Evolutionary conservation across 2,888 invertebrate species (phyloP).

Genomic region (Cylloceria caligata): DNA sequence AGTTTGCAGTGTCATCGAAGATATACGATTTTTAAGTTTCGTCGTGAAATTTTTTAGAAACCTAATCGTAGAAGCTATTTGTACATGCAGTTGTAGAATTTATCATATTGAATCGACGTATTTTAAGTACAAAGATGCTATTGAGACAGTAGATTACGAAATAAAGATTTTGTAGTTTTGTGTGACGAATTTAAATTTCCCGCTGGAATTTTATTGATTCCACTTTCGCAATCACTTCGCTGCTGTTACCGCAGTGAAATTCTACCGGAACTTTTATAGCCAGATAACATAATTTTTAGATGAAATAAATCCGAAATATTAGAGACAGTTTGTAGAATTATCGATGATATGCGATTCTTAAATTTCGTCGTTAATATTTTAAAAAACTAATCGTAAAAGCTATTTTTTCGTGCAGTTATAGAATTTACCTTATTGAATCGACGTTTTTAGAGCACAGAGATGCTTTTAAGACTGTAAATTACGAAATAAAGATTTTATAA

Average conservation of each 20-base stretch:
- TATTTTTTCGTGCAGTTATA: conserved; percentile 7
- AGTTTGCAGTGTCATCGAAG: too few species aligned
- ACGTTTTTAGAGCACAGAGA: conserved; percentile 44
- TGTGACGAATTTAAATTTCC: conserved; percentile 38
- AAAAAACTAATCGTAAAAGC: conserved; percentile 37
- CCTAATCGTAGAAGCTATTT: conserved; percentile 38
- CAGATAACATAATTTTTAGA: too few species aligned
- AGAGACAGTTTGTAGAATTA: too few species aligned
- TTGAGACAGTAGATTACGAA: conserved; percentile 67
- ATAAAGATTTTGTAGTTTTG: conserved; percentile 58
- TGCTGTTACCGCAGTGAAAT: too few species aligned
- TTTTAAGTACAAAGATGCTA: conserved; percentile 53
- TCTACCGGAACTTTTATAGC: too few species aligned
- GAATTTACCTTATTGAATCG: conserved; percentile 47
- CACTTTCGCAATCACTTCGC: too few species aligned
- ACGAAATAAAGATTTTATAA: conserved; percentile 62
- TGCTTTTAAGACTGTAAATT: conserved; percentile 67
- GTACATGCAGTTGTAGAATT: conserved; percentile 28
- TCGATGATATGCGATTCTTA: too few species aligned
- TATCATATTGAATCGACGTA: conserved; percentile 28
- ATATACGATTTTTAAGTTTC: too few species aligned
- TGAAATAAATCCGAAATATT: too few species aligned
- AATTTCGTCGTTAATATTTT: too few species aligned
- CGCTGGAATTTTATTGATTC: neutral
- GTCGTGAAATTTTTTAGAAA: too few species aligned